phyloP scores from a whole-genome alignment of 2,888 invertebrate genomes.

The Limenitis camilla region DNA sequence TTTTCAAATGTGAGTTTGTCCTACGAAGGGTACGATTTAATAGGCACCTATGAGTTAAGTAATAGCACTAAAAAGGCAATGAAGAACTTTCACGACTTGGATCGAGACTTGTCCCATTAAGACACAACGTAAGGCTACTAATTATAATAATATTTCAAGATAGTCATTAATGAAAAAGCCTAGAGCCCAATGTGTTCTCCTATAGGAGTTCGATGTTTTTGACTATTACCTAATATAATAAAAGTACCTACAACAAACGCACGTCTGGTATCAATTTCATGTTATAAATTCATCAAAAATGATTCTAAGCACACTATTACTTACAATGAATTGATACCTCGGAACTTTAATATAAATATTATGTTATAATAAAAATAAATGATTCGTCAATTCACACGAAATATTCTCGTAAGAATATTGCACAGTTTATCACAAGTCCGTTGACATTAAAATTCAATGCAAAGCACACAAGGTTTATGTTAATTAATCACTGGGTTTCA shows the following conservation, averaged over 20 bases:
- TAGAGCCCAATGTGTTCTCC: conserved; percentile 14
- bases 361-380: background rate
- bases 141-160: conserved; percentile 6
- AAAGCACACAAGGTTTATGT: conserved; percentile 18
- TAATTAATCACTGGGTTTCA: conserved; percentile 25
- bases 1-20: background rate
- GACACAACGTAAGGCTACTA: conserved; percentile 5
- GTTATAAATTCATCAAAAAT: background rate
- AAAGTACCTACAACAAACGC: conserved; percentile 24
- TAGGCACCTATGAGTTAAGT: conserved; percentile 19
- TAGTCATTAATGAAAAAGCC: conserved; percentile 26
- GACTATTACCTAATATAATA: conserved; percentile 17
- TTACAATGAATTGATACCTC: background rate
- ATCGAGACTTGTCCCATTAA: conserved; percentile 23
- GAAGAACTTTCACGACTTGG: conserved; percentile 20
- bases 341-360: background rate
- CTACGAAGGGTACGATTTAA: conserved; percentile 22
- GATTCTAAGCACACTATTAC: too few species aligned
- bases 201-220: conserved; percentile 13
- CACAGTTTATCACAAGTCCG: conserved; percentile 56
- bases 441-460: conserved; percentile 27
- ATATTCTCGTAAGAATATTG: conserved; percentile 49
- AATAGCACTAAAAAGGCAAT: conserved; percentile 24
- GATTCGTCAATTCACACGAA: conserved; percentile 19
- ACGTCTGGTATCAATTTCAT: conserved; percentile 11